phyloP scores from a whole-genome alignment of 2,888 invertebrate species.

The Pedicia rivosa region DNA sequence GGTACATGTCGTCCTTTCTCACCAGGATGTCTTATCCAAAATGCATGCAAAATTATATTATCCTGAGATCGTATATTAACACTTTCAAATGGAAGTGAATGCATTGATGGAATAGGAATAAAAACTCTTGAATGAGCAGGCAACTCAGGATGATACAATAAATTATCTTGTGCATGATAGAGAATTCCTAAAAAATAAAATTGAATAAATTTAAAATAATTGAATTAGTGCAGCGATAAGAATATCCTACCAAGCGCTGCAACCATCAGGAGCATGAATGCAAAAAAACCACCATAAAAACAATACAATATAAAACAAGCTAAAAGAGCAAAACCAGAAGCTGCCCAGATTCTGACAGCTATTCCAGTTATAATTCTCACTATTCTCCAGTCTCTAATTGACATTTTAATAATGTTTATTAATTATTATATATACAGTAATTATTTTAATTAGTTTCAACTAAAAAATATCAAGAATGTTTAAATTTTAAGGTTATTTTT shows the following conservation, averaged over 20 bases:
- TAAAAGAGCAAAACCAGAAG: slow-evolving; percentile 55
- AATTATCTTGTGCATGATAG: slow-evolving; percentile 71
- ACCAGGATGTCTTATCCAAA: slow-evolving; percentile 59
- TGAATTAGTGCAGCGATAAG: no score
- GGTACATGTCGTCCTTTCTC: slow-evolving; percentile 52
- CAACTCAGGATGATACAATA: slow-evolving; percentile 79
- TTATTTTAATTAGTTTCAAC: no score
- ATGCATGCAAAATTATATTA: slow-evolving; percentile 64
- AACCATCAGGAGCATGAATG: slow-evolving; percentile 49
- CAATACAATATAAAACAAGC: slow-evolving; percentile 65
- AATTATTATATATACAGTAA: neutral
- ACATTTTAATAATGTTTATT: slow-evolving; percentile 19
- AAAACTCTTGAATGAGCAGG: slow-evolving; percentile 78
- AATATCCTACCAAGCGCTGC: slow-evolving; percentile 61
- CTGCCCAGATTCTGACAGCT: slow-evolving; percentile 45
- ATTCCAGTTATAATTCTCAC: slow-evolving; percentile 12
- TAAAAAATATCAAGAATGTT: no score
- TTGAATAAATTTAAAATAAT: neutral
- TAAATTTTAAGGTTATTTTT: no score
- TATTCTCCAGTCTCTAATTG: slow-evolving; percentile 14
- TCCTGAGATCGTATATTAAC: slow-evolving; percentile 58
- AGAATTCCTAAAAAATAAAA: slow-evolving; percentile 45
- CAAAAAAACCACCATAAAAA: slow-evolving; percentile 62
- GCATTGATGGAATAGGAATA: slow-evolving; percentile 73
- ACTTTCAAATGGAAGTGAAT: slow-evolving; percentile 76